These are phyloP conservation scores for Drosophila erecta DNA, from an alignment of 1,140 invertebrate species.

Conservation along the genomic window DNA sequence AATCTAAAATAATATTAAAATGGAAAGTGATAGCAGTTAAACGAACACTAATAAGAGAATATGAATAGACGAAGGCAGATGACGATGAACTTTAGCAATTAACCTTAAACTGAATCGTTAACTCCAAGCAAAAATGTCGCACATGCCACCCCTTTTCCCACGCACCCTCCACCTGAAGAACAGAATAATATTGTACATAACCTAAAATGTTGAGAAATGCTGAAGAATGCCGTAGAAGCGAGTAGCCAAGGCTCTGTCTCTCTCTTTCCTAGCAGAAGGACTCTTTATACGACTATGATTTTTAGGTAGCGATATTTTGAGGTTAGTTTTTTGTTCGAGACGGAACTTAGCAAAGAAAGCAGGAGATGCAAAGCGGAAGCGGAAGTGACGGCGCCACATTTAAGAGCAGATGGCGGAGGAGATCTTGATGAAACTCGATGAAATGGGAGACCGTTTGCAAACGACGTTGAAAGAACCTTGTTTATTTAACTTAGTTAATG, in stretches of 20 bases:
- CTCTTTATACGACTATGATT: slow-evolving; percentile 38
- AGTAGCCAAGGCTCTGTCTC: slow-evolving; percentile 17
- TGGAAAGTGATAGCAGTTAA: slow-evolving; percentile 78
- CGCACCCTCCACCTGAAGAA: slow-evolving; percentile 16
- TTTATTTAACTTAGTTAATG: slow-evolving; percentile 78
- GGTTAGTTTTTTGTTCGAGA: slow-evolving; percentile 40
- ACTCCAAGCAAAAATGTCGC: slow-evolving; percentile 31
- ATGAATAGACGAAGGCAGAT: slow-evolving; percentile 35
- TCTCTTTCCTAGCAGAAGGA: slow-evolving; percentile 19
- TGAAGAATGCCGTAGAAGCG: slow-evolving; percentile 23
- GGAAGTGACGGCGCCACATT: slow-evolving; percentile 17
- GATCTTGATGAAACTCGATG: slow-evolving; percentile 38
- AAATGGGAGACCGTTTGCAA: slow-evolving; percentile 27
- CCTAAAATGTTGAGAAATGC: slow-evolving; percentile 47
- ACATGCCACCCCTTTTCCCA: slow-evolving; percentile 21
- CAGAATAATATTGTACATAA: slow-evolving; percentile 74
- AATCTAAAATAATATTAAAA: slow-evolving; percentile 57
- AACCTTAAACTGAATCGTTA: slow-evolving; percentile 45
- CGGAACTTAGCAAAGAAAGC: slow-evolving; percentile 12
- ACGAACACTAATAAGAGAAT: slow-evolving; percentile 57
- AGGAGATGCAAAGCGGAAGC: slow-evolving; percentile 4
- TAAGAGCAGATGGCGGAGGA: slow-evolving; percentile 5
- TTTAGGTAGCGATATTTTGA: slow-evolving; percentile 51
- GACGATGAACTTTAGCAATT: slow-evolving; percentile 60
- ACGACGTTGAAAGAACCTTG: slow-evolving; percentile 63